Evolutionary conservation across 2,113 vertebrate species (phyloP).

Genomic region (Sinocyclocheilus maitianheensis): DNA sequence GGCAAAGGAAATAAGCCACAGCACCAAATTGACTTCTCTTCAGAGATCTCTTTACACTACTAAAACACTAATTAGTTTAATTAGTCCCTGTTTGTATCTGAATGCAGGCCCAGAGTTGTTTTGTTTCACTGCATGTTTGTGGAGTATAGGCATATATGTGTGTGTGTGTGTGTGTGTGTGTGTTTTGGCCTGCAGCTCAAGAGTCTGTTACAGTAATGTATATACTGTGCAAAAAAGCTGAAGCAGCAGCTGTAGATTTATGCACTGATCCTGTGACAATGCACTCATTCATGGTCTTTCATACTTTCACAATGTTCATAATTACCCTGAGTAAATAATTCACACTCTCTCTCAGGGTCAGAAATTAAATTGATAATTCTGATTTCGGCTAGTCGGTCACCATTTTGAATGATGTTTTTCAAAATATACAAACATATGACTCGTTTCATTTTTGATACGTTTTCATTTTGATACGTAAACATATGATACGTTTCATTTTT

Average conservation of each 20-base stretch:
- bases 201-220: neutral
- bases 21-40: conserved; percentile 3
- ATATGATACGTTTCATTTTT: too few relatives aligned
- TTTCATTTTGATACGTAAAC: too few relatives aligned
- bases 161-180: neutral
- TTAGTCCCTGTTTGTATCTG: conserved; percentile 67
- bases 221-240: neutral
- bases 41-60: conserved; percentile 52
- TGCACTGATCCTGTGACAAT: neutral
- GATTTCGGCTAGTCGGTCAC: neutral
- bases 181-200: neutral
- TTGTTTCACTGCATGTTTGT: conserved; percentile 24
- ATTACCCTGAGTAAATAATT: neutral
- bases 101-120: conserved; percentile 57
- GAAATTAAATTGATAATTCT: neutral
- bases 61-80: conserved; percentile 73
- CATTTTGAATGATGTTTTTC: neutral
- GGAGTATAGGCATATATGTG: neutral
- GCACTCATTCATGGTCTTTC: neutral
- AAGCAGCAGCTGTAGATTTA: neutral
- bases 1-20: conserved; percentile 13
- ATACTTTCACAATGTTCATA: neutral
- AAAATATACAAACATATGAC: neutral
- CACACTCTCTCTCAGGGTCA: neutral
- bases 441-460: too few relatives aligned